Conservation (phyloP, 2,113 vertebrate species). For the Chlorocebus sabaeus region DNA sequence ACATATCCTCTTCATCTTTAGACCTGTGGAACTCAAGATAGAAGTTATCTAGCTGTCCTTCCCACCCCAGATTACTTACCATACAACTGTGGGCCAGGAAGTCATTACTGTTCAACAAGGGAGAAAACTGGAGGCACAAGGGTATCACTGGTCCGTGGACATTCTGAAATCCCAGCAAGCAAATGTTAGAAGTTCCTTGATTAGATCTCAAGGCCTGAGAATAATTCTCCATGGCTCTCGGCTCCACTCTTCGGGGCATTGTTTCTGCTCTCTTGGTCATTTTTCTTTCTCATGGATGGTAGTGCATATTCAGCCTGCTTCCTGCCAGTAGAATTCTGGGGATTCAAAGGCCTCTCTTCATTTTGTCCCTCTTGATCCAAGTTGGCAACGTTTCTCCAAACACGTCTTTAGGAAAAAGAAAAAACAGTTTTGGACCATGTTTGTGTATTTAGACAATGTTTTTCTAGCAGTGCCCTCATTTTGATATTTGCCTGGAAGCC, state of each 20-base stretch:
- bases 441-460: background rate
- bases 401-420: background rate
- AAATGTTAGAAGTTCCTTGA: background rate
- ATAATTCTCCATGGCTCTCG: background rate
- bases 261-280: background rate
- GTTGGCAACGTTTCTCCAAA: background rate
- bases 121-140: background rate
- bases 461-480: background rate
- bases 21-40: background rate
- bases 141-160: background rate
- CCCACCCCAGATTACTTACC: background rate
- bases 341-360: background rate
- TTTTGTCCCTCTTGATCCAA: background rate
- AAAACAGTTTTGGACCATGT: background rate
- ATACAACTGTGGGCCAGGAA: background rate
- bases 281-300: conserved; percentile 30
- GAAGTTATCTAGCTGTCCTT: background rate
- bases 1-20: background rate
- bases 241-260: background rate
- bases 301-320: background rate
- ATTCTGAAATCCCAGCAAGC: background rate
- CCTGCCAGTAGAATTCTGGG: background rate
- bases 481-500: conserved; percentile 10
- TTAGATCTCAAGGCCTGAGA: background rate
- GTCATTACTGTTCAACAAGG: background rate